Conservation (phyloP, 2,113 vertebrate genomes). For the Pollachius pollachius region DNA sequence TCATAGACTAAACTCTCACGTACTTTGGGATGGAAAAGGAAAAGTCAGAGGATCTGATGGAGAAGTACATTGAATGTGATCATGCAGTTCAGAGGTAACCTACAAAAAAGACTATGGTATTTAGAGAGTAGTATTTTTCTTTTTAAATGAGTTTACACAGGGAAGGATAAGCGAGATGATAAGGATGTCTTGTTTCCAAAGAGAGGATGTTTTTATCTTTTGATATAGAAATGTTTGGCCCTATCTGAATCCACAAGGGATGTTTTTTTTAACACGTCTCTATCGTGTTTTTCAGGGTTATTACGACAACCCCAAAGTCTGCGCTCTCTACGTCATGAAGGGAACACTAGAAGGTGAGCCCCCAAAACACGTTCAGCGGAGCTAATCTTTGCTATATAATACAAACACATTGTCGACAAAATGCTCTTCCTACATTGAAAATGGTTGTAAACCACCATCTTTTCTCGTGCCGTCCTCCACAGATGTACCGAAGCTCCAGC, state of each 20-base stretch:
- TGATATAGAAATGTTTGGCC: neutral
- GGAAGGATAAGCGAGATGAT: neutral
- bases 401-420: neutral
- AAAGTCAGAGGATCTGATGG: too few species aligned
- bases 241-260: too few species aligned
- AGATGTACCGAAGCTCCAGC: slow-evolving; percentile 97
- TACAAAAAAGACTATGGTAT: too few species aligned
- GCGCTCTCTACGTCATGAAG: slow-evolving; percentile 94
- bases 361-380: neutral
- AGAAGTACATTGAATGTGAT: too few species aligned
- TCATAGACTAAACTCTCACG: too few species aligned
- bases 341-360: slow-evolving; percentile 91
- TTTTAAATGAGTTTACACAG: too few species aligned
- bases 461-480: neutral
- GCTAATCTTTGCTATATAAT: neutral
- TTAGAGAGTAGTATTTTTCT: too few species aligned
- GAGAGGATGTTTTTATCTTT: neutral
- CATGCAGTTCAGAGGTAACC: too few species aligned
- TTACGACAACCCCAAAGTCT: slow-evolving; percentile 98
- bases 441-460: too few species aligned
- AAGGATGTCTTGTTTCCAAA: neutral
- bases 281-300: slow-evolving; percentile 82
- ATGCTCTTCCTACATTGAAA: neutral
- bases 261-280: neutral
- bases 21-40: too few species aligned